Evolutionary conservation across 1,140 invertebrate genomes (phyloP).

Genomic region (Drosophila mauritiana): DNA sequence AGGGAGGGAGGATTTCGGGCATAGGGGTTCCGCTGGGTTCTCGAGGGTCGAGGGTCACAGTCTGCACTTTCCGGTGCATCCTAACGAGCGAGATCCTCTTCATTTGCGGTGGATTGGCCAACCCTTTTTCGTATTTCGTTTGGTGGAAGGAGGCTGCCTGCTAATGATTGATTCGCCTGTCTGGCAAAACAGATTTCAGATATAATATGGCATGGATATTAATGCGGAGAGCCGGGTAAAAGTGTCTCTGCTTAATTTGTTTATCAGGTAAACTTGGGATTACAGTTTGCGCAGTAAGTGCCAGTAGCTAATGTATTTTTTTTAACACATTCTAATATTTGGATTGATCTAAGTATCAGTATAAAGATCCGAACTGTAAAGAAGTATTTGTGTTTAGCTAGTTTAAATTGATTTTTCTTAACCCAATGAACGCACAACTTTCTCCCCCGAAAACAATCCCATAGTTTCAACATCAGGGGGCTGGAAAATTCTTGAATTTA

Average conservation of each 20-base stretch:
- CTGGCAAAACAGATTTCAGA: constrained; percentile 38
- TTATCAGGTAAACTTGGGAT: background rate
- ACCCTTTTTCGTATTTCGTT: constrained; percentile 8
- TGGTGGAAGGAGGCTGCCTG: constrained; percentile 11
- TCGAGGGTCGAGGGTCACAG: constrained; percentile 42
- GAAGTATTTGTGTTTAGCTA: too few relatives aligned
- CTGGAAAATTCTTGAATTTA: constrained; percentile 1
- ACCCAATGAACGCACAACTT: background rate
- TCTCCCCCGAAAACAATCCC: background rate
- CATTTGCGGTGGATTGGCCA: constrained; percentile 54
- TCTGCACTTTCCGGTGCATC: constrained; percentile 27
- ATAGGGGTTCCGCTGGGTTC: constrained; percentile 3
- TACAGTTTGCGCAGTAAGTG: background rate
- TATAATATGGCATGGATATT: constrained; percentile 14
- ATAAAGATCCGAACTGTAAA: too few relatives aligned
- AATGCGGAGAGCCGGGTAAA: background rate
- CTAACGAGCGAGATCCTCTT: constrained; percentile 49
- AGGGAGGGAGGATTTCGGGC: constrained; percentile 3
- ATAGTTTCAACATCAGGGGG: background rate
- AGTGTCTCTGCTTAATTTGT: constrained; percentile 1
- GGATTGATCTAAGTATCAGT: too few relatives aligned
- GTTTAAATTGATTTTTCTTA: background rate
- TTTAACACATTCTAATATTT: too few relatives aligned
- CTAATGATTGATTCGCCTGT: constrained; percentile 49
- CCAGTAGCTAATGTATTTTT: background rate